phyloP scores from a whole-genome alignment of 1,140 invertebrate genomes.

The Halotydeus destructor region DNA sequence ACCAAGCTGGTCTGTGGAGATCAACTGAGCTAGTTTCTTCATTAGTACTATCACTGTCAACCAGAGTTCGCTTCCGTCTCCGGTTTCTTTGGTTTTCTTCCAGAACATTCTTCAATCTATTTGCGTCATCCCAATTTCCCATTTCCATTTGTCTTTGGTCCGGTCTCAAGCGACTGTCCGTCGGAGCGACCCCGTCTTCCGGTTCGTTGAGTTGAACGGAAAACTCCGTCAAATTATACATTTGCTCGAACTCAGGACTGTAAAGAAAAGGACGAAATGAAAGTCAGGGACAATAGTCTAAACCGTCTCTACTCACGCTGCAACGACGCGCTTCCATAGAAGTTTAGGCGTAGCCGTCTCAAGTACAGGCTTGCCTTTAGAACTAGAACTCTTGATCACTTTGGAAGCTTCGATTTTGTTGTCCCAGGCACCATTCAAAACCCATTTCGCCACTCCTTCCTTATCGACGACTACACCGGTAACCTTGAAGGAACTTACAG shows the following conservation, averaged over 20 bases:
- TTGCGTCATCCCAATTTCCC: constrained; percentile 87
- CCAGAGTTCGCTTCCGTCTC: constrained; percentile 18
- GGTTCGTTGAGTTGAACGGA: constrained; percentile 89
- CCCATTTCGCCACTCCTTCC: constrained; percentile 40
- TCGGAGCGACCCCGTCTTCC: constrained; percentile 78
- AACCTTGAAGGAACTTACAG: constrained; percentile 28
- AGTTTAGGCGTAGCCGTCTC: constrained; percentile 63
- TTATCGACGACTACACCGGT: constrained; percentile 42
- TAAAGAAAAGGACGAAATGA: constrained; percentile 4
- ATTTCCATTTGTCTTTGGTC: constrained; percentile 96
- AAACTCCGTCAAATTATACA: constrained; percentile 82
- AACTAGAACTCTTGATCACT: constrained; percentile 43
- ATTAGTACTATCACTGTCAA: neutral
- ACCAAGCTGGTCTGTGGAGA: constrained; percentile 74
- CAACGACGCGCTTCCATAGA: constrained; percentile 62
- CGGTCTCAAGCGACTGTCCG: constrained; percentile 75
- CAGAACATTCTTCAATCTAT: constrained; percentile 58
- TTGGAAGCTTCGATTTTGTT: constrained; percentile 76
- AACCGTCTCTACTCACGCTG: constrained; percentile 35
- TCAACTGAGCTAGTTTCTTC: constrained; percentile 42
- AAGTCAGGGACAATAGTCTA: constrained; percentile 8
- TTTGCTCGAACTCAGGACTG: constrained; percentile 47
- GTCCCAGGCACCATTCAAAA: constrained; percentile 88
- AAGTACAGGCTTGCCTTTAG: constrained; percentile 57
- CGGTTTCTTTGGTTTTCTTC: constrained; percentile 85